Evolutionary conservation across 2,888 invertebrate species (phyloP).

Genomic region (Coleophora flavipennella): DNA sequence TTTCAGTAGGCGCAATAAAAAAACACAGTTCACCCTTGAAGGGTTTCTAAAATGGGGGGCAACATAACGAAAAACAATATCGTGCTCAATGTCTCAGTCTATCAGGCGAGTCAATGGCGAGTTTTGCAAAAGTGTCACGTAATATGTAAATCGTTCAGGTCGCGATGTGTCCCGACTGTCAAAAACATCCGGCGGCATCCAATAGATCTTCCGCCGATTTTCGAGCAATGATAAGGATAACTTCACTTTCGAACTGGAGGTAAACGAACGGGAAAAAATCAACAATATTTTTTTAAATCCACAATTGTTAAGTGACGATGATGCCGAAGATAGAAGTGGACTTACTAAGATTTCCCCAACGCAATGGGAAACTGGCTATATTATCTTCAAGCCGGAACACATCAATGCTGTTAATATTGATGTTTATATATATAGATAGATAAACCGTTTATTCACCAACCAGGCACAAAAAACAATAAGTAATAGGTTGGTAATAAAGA

Average conservation of each 20-base stretch:
- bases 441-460: no score
- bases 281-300: no score
- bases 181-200: slow-evolving; percentile 50
- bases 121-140: slow-evolving; percentile 67
- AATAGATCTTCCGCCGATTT: slow-evolving; percentile 53
- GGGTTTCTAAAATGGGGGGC: slow-evolving; percentile 37
- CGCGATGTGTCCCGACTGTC: slow-evolving; percentile 67
- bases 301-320: no score
- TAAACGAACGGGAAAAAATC: slow-evolving; percentile 6
- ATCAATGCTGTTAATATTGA: no score
- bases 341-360: no score
- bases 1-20: slow-evolving; percentile 50
- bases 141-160: slow-evolving; percentile 71
- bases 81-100: slow-evolving; percentile 61
- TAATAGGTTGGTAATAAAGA: no score
- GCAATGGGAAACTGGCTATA: no score
- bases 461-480: no score
- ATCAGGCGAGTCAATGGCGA: slow-evolving; percentile 63
- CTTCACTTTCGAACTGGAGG: slow-evolving; percentile 45
- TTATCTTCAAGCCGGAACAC: no score
- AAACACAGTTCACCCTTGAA: slow-evolving; percentile 47
- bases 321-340: no score
- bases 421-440: no score
- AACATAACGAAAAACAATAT: slow-evolving; percentile 62
- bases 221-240: slow-evolving; percentile 52